Evolutionary conservation across 2,888 invertebrate genomes (phyloP).

Genomic region (Cerastis rubricosa): DNA sequence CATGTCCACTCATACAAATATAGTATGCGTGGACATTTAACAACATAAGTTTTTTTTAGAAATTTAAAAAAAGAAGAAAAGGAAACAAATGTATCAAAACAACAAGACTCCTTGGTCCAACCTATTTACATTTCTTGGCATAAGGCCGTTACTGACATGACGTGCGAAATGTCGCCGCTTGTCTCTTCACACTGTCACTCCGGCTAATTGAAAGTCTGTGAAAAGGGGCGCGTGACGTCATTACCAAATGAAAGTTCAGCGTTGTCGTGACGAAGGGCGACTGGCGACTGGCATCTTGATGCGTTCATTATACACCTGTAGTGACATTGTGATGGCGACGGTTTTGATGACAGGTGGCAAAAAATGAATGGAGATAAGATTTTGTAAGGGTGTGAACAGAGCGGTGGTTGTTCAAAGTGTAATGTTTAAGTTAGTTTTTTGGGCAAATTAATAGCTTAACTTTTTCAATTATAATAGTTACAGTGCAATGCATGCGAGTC

Average conservation of each 20-base stretch:
- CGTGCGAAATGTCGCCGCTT: conserved; percentile 17
- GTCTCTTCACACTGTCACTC: conserved; percentile 59
- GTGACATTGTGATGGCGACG: conserved; percentile 27
- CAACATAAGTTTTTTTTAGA: too few species aligned
- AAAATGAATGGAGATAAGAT: conserved; percentile 13
- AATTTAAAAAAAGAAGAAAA: neutral
- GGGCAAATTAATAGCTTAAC: neutral
- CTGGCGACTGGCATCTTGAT: conserved; percentile 45
- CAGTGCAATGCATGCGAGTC: neutral
- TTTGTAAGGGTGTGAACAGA: conserved; percentile 6
- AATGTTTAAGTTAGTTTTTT: neutral
- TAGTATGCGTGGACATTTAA: too few species aligned
- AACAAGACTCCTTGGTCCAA: conserved; percentile 16
- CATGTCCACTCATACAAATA: too few species aligned
- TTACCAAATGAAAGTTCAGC: conserved; percentile 64
- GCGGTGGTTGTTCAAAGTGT: neutral
- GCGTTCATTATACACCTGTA: conserved; percentile 48
- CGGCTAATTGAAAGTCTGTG: conserved; percentile 66
- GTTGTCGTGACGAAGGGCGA: conserved; percentile 57
- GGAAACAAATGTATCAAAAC: neutral
- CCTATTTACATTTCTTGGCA: conserved; percentile 18
- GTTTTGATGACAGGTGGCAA: conserved; percentile 10
- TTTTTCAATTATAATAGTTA: neutral
- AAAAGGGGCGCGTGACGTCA: conserved; percentile 65
- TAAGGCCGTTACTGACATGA: conserved; percentile 22